Conservation (phyloP, 2,888 invertebrate genomes). For the Thereva nobilitata region DNA sequence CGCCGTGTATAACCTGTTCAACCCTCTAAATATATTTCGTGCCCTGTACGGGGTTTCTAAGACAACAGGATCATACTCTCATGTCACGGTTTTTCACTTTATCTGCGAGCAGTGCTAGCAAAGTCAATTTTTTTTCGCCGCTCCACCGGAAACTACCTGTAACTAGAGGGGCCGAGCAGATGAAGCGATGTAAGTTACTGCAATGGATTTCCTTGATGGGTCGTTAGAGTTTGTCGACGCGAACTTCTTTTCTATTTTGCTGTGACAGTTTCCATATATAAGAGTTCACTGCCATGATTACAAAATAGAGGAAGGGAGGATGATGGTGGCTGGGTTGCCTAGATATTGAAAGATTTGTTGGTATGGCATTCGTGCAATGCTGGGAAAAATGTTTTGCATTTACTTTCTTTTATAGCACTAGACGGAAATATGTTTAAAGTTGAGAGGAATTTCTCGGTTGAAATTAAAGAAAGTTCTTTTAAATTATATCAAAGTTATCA, state of each 20-base stretch:
- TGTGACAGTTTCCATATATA: conserved; percentile 24
- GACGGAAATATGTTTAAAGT: no score
- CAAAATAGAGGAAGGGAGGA: conserved; percentile 13
- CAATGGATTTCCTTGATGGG: conserved; percentile 31
- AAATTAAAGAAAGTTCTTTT: no score
- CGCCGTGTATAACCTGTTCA: not conserved
- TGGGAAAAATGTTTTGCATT: no score
- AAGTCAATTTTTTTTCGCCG: conserved; percentile 1
- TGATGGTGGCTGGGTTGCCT: no score
- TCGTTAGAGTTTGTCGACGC: conserved; percentile 30
- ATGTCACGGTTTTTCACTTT: conserved; percentile 18
- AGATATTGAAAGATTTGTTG: no score
- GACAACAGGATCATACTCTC: conserved; percentile 13
- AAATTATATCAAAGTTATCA: no score
- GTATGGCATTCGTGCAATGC: no score
- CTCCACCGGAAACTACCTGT: conserved; percentile 17
- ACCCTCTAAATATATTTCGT: conserved; percentile 2
- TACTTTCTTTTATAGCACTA: no score
- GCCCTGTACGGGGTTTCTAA: conserved; percentile 10
- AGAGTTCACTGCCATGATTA: conserved; percentile 25
- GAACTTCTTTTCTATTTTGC: conserved; percentile 23
- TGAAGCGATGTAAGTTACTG: conserved; percentile 29
- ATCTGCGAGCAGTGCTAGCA: conserved; percentile 14
- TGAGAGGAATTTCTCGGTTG: no score
- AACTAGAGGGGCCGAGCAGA: conserved; percentile 6